Percentiles rank a stretch among this genome's conserved stretches.
Conservation (phyloP, 2,888 invertebrate genomes). For the Acronicta alni region DNA sequence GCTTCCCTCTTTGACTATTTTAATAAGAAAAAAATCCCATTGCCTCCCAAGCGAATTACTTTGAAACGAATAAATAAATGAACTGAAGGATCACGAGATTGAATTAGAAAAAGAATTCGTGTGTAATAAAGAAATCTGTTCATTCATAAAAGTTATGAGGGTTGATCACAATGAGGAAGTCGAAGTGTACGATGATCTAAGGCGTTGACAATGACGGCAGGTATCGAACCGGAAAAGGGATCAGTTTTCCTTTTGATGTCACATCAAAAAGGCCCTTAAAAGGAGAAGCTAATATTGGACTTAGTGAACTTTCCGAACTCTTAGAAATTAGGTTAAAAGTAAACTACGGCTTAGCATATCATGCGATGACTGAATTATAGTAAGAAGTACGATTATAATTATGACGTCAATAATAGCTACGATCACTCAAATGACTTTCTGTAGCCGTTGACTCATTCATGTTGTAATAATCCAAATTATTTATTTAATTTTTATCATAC, state of each 20-base stretch:
- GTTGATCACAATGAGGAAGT: constrained; percentile 78
- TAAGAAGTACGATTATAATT: neutral
- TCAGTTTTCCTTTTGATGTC: constrained; percentile 85
- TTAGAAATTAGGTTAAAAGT: constrained; percentile 60
- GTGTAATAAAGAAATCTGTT: constrained; percentile 83
- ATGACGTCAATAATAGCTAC: neutral
- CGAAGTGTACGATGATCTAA: constrained; percentile 69
- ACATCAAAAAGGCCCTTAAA: constrained; percentile 75
- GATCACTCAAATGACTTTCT: too few relatives aligned
- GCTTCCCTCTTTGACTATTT: constrained; percentile 82
- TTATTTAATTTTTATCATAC: too few relatives aligned
- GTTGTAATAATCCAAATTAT: neutral
- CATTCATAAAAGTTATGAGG: constrained; percentile 84
- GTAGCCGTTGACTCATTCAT: too few relatives aligned
- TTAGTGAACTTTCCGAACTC: constrained; percentile 60
- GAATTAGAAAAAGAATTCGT: constrained; percentile 86
- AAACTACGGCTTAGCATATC: neutral
- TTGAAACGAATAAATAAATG: constrained; percentile 86
- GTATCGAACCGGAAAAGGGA: constrained; percentile 84
- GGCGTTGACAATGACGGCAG: constrained; percentile 78
- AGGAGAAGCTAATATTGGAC: constrained; percentile 62
- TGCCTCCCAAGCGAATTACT: constrained; percentile 79
- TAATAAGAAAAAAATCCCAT: constrained; percentile 82
- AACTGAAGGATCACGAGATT: constrained; percentile 81
- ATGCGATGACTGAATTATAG: neutral